phyloP scores from a whole-genome alignment of 1,140 invertebrate species.

The Vanessa tameamea region DNA sequence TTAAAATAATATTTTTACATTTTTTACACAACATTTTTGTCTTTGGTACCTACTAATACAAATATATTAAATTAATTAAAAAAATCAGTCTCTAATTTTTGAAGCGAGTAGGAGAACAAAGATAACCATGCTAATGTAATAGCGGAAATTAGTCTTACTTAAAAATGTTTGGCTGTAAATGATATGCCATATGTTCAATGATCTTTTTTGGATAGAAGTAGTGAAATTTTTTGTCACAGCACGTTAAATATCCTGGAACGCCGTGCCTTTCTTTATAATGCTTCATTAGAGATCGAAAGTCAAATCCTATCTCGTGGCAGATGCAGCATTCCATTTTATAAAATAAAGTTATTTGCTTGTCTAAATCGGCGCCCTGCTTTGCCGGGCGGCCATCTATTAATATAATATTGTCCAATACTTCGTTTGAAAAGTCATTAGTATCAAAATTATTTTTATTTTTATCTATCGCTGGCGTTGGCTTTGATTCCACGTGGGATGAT shows the following conservation, averaged over 20 bases:
- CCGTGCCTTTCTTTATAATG: constrained; percentile 76
- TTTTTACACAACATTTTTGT: no score
- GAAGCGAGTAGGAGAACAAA: no score
- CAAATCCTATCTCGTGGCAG: constrained; percentile 67
- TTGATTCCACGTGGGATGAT: constrained; percentile 36
- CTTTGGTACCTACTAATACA: no score
- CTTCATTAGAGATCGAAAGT: constrained; percentile 72
- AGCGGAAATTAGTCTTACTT: constrained; percentile 58
- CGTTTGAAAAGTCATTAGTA: constrained; percentile 34
- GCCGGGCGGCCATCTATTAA: constrained; percentile 69
- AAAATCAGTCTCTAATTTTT: no score
- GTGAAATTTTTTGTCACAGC: constrained; percentile 75
- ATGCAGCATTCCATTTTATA: constrained; percentile 78
- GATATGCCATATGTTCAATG: constrained; percentile 76
- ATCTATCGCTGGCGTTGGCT: constrained; percentile 34
- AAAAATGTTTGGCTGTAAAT: constrained; percentile 73
- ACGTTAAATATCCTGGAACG: constrained; percentile 72
- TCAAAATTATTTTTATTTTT: constrained; percentile 41
- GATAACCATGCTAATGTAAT: neutral
- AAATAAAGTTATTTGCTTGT: constrained; percentile 72
- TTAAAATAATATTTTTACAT: no score
- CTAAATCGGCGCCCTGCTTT: constrained; percentile 64
- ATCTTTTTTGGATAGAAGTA: constrained; percentile 76
- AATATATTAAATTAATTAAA: no score
- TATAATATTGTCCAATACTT: constrained; percentile 61